Evolutionary conservation across 1,140 invertebrate genomes (phyloP).

Genomic region (Brachystomella parvula): DNA sequence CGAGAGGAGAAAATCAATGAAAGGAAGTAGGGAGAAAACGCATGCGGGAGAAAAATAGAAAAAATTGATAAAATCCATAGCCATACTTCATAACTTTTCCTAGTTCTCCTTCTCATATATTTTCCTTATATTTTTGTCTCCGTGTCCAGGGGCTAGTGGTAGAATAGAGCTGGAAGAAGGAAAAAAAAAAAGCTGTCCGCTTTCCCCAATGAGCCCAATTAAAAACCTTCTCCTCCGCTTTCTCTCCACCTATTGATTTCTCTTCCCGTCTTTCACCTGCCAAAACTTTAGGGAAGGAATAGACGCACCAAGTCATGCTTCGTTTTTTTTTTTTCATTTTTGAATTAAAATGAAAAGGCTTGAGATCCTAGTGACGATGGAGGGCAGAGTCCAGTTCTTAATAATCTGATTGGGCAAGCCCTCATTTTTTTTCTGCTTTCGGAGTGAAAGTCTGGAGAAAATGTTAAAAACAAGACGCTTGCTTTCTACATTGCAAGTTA

Average conservation of each 20-base stretch:
- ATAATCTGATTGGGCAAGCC: too few species aligned
- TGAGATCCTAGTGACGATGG: too few species aligned
- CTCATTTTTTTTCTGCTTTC: too few species aligned
- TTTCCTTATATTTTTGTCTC: not conserved
- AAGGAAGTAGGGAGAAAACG: not conserved
- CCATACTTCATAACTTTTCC: constrained; percentile 11
- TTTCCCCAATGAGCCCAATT: constrained; percentile 2
- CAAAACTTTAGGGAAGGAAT: too few species aligned
- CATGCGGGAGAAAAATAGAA: constrained; percentile 3
- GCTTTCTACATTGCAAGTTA: too few species aligned
- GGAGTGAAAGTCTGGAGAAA: too few species aligned
- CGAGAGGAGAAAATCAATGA: constrained; percentile 10
- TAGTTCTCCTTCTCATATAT: too few species aligned
- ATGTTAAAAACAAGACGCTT: too few species aligned
- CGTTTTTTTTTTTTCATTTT: too few species aligned
- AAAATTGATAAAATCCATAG: constrained; percentile 10
- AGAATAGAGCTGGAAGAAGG: not conserved
- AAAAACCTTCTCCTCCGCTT: constrained; percentile 1
- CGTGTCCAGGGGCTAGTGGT: not conserved
- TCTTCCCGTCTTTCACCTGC: not conserved
- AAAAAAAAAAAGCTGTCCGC: constrained; percentile 5
- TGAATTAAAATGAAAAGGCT: too few species aligned
- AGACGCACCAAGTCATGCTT: too few species aligned
- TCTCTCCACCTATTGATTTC: constrained; percentile 9
- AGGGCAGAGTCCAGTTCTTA: too few species aligned